Conservation (phyloP, 2,888 invertebrate genomes). For the Agriopis marginaria region DNA sequence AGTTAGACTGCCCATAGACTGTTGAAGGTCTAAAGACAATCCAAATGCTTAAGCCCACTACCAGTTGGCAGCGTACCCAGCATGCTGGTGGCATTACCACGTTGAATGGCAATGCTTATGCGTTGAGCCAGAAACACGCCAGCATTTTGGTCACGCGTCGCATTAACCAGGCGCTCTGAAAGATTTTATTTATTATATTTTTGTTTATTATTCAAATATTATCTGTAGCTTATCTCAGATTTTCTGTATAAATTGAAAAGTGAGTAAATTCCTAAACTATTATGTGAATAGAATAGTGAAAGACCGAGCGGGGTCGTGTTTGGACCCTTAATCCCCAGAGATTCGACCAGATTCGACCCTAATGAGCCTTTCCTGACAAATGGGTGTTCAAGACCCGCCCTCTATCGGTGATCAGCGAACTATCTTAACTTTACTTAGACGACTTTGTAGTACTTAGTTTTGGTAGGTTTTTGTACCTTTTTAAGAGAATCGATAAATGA, state of each 20-base stretch:
- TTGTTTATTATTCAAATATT: too few relatives aligned
- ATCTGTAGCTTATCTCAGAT: not conserved
- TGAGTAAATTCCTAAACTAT: constrained; percentile 45
- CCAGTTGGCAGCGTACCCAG: too few relatives aligned
- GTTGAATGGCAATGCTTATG: too few relatives aligned
- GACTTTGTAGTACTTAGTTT: constrained; percentile 39
- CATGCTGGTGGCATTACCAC: too few relatives aligned
- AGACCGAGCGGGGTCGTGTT: constrained; percentile 46
- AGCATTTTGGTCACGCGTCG: too few relatives aligned
- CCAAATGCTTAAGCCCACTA: too few relatives aligned
- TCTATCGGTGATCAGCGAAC: constrained; percentile 78
- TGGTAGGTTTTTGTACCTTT: constrained; percentile 3
- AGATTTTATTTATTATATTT: too few relatives aligned
- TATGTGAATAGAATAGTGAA: constrained; percentile 54
- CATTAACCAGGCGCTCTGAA: too few relatives aligned
- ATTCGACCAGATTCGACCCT: constrained; percentile 75
- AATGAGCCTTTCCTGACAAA: constrained; percentile 81
- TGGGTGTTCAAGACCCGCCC: constrained; percentile 72
- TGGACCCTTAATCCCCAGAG: constrained; percentile 75
- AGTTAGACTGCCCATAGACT: too few relatives aligned
- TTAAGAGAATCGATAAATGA: not conserved
- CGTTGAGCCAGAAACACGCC: too few relatives aligned
- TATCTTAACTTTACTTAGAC: constrained; percentile 63
- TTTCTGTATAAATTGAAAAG: constrained; percentile 1
- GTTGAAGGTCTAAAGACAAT: too few relatives aligned